Percentiles rank a stretch among this genome's conserved stretches.
Evolutionary conservation across 2,888 invertebrate genomes (phyloP).

Genomic region (Tenthredo notha): DNA sequence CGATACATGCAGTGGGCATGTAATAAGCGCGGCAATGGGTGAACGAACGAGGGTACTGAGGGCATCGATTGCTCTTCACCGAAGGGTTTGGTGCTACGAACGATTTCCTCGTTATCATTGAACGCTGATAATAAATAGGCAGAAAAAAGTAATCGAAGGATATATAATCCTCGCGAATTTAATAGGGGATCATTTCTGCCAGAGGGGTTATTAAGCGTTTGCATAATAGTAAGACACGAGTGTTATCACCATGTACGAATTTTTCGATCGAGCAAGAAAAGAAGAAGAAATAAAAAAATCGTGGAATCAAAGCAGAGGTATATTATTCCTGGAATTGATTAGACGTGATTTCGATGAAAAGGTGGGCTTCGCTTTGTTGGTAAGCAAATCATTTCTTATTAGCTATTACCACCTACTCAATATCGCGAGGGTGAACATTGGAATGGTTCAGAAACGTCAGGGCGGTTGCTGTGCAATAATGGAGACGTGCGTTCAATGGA

Average conservation of each 20-base stretch:
- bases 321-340: not conserved
- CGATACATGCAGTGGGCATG: not conserved
- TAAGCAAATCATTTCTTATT: slow-evolving; percentile 63
- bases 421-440: slow-evolving; percentile 46
- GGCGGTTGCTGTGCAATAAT: slow-evolving; percentile 67
- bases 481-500: slow-evolving; percentile 72
- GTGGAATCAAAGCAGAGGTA: too few species aligned
- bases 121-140: slow-evolving; percentile 6
- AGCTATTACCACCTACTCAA: slow-evolving; percentile 68
- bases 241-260: not conserved
- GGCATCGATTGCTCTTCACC: slow-evolving; percentile 48
- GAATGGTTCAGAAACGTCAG: slow-evolving; percentile 70
- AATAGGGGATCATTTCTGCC: not conserved
- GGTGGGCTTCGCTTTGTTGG: not conserved
- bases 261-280: too few species aligned
- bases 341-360: slow-evolving; percentile 21
- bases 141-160: not conserved
- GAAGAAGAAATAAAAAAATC: too few species aligned
- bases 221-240: not conserved
- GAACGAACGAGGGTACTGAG: slow-evolving; percentile 42
- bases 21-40: slow-evolving; percentile 38
- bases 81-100: slow-evolving; percentile 33
- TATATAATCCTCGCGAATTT: not conserved
- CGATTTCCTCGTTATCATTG: slow-evolving; percentile 48
- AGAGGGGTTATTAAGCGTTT: not conserved